Evolutionary conservation across 2,113 vertebrate genomes (phyloP), one percentile per base, ranked within the genome.

Genomic region (Noctilio leporinus): DNA sequence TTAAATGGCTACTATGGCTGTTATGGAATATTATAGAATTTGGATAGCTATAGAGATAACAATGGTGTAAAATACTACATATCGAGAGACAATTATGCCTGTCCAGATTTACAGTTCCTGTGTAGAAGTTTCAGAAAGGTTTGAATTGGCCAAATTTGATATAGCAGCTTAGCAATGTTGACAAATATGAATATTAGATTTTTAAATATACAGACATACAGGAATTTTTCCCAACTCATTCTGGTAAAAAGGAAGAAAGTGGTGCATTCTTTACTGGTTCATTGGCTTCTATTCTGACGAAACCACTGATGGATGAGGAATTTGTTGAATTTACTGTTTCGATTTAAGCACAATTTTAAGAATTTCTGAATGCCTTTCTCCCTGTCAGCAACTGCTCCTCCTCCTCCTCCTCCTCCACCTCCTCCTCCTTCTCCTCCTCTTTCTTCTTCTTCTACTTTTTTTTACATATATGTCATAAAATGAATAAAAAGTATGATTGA

Each of bases 221-320:
- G 57, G 84, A 94, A 89, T 96, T 95, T 97, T 91, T 64, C 96
- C 89, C 69, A 95, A 75, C 10, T 95, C 94, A 85, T 86, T 96
- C 95, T 97, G 75, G 64, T 89, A 75, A 76, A 93, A 89, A 89
- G 80, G 30, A 73, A 91, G 87, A 87, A 91, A 84, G 76, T 24
- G 47, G 62, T 43, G 33, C 75, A 67, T 57, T 75, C 35, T 83
- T 89, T 49, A 57, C n/a, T 94, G 69, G 59, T 93, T 93, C 80
- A 35, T 86, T 95, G 75, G 89, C 55, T 69, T 91, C 72, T 96
- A 10, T 84, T 95, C 55, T 73, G 62, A 94, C 47, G 84, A 77
- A 96, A 59, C 59, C 89, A 77, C 64, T 93, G 86, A 95, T 59
- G 67, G 57, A 93, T 67, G 86, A 95, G 65, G 47, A 95, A 93